Base-by-base conservation (phyloP, 1,140 invertebrate genomes). In the Temnothorax longispinosus region DNA sequence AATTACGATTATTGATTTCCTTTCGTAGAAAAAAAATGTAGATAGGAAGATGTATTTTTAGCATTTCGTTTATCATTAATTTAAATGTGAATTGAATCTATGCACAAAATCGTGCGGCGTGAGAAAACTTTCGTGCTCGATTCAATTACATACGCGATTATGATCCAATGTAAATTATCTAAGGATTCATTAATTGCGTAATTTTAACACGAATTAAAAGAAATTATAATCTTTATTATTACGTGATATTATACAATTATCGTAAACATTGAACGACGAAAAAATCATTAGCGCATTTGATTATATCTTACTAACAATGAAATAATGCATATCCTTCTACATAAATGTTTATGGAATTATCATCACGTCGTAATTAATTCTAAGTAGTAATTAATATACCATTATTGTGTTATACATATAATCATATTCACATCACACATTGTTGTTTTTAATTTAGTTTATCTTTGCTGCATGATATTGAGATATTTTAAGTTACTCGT, bases 291-390 rank as follows among this genome's bases (percentile, higher is more conserved):
- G 41, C 80, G 41, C 80, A 75, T 84, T 75, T 62, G 80, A 84
- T 89, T 88, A 54, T 81, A 77, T 86, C 56, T 90, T 90, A 88
- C 52, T 90, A 91, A 86, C 65, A 85, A 78, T 89, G 38, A 90
- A 87, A 85, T 88, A 84, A 89, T 90, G 91, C 92, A 92, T 93
- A 93, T 92, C 91, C 86, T 92, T 89, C 64, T 35, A 88, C 35
- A 80, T 90, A 76, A 90, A 89, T 86, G 65, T 88, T 89, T 86
- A 84, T 76, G 56, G 38, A 75, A 90, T 87, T 91, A 90, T 88
- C 87, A 90, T 74, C 71, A 85, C 76, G 89, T 90, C 87, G 86
- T 91, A 91, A 91, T 89, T 58, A 81, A 84, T 87, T 87, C 27
- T 88, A 90, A 80, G n/a, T 44, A 84, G 62, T 92, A 92, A 88